Base-by-base conservation (phyloP, 2,797 vertebrate genomes). In the Sphenodon punctatus region DNA sequence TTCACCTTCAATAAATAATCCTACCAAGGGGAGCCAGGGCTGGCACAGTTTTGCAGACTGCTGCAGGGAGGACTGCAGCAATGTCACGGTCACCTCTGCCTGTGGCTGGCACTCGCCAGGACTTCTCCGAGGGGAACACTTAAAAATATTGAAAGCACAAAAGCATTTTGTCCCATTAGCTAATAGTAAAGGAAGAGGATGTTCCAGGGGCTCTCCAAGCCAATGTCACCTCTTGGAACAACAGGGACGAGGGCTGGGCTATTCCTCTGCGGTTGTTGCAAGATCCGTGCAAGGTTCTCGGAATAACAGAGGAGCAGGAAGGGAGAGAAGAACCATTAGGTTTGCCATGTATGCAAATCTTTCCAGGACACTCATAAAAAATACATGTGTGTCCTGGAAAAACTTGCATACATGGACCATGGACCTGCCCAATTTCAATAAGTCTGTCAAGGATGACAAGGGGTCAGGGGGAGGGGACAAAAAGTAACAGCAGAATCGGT, bases 41-140 rank as follows among this genome's bases (percentile, higher is more conserved):
- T 93, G 92, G 89, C 86, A 86, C 70, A 63, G 58, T 68, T 80
- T 77, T 65, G 75, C 1, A 4, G 56, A 48, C 38, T 87, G 63
- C 76, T 87, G 88, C 80, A 79, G 79, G 79, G 78, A 89, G 39
- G 75, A 78, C 88, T 92, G 73, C 78, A 85, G 83, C 91, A 93
- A 93, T 87, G 91, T 92, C 93, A 92, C 80, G 77, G 51, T 88
- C 88, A 90, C 89, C 92, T 89, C 88, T 84, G 11, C 64, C 87
- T 67, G 86, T 87, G 42, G 70, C 82, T 89, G 78, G 90, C 78
- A 77, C 84, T 77, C 71, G 67, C 87, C 73, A 82, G 92, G 90
- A 89, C 89, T 91, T 13, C 81, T 71, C 73, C 45, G 77, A 73
- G 82, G 83, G 75, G 67, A 90, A 72, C 90, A 85, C 61, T 84